Evolutionary conservation across 1,140 invertebrate genomes (phyloP).

Genomic region (Drosophila watanabei): DNA sequence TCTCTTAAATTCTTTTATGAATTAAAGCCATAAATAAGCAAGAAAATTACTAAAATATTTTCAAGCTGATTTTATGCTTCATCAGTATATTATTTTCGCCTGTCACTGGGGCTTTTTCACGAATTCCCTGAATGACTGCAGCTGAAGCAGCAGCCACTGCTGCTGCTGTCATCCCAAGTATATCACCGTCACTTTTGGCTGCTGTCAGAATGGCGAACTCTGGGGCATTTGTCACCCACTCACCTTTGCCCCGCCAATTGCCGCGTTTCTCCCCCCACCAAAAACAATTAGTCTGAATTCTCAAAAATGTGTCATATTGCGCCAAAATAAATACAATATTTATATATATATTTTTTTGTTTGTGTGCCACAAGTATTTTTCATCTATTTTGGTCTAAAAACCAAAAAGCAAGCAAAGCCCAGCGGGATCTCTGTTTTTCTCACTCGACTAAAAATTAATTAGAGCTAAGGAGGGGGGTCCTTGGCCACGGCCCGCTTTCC

Average conservation of each 20-base stretch:
- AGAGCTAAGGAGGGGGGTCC: constrained; percentile 16
- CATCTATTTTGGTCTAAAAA: constrained; percentile 31
- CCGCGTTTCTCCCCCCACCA: constrained; percentile 14
- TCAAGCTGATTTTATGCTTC: constrained; percentile 11
- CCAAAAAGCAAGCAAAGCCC: constrained; percentile 15
- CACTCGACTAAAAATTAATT: constrained; percentile 25
- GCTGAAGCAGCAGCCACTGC: constrained; percentile 28
- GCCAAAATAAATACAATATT: constrained; percentile 50
- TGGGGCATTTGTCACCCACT: constrained; percentile 53
- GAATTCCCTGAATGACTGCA: constrained; percentile 29
- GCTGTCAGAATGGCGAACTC: constrained; percentile 42
- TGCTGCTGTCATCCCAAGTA: constrained; percentile 37
- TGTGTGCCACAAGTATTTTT: constrained; percentile 30
- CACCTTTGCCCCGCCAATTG: constrained; percentile 38
- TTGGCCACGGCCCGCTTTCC: constrained; percentile 31
- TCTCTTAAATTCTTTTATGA: no score
- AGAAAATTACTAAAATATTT: constrained; percentile 1
- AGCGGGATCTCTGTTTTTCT: constrained; percentile 14
- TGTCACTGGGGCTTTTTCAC: constrained; percentile 16
- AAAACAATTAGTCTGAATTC: constrained; percentile 69
- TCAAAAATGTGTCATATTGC: constrained; percentile 58
- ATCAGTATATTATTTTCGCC: constrained; percentile 5
- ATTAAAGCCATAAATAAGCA: constrained; percentile 1
- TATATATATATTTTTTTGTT: constrained; percentile 17
- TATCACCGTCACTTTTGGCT: constrained; percentile 40